Conservation (phyloP, 1,140 invertebrate species). For the Dendroctonus valens region DNA sequence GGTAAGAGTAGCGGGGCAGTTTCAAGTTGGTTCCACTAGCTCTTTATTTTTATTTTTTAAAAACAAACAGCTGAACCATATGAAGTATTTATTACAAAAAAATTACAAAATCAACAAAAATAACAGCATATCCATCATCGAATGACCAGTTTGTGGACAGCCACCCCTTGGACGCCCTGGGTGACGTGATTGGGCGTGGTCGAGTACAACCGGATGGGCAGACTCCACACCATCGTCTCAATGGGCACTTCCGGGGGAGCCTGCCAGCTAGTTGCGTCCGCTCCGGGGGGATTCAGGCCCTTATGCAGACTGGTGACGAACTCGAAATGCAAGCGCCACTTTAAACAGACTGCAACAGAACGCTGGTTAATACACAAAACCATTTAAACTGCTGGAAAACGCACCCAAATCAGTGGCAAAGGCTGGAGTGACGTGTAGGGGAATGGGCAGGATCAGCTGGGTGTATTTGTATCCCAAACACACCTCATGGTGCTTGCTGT, state of each 20-base stretch:
- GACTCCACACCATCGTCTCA: conserved; percentile 97
- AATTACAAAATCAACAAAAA: neutral
- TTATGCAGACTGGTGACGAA: conserved; percentile 81
- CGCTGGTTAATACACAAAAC: conserved; percentile 2
- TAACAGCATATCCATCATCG: conserved; percentile 29
- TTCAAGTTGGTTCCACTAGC: neutral
- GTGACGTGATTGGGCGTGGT: conserved; percentile 80
- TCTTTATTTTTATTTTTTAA: neutral
- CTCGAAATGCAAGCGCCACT: conserved; percentile 95
- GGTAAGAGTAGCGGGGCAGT: neutral
- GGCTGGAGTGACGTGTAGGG: conserved; percentile 88
- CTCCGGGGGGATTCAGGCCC: conserved; percentile 55
- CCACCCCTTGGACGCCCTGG: conserved; percentile 51
- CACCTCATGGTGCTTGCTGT: conserved; percentile 89
- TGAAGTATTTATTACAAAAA: neutral
- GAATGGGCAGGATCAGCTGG: conserved; percentile 89
- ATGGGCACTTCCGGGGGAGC: conserved; percentile 83
- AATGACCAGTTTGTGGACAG: conserved; percentile 43
- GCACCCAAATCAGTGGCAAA: conserved; percentile 85
- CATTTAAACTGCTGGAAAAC: neutral
- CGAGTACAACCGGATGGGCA: conserved; percentile 90
- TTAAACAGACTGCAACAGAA: conserved; percentile 67
- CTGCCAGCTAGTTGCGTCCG: conserved; percentile 69
- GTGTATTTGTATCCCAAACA: conserved; percentile 85
- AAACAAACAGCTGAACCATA: neutral